Percentiles rank a stretch among this genome's conserved stretches.
Evolutionary conservation across 1,140 invertebrate species (phyloP).

Genomic region (Achroia grisella): DNA sequence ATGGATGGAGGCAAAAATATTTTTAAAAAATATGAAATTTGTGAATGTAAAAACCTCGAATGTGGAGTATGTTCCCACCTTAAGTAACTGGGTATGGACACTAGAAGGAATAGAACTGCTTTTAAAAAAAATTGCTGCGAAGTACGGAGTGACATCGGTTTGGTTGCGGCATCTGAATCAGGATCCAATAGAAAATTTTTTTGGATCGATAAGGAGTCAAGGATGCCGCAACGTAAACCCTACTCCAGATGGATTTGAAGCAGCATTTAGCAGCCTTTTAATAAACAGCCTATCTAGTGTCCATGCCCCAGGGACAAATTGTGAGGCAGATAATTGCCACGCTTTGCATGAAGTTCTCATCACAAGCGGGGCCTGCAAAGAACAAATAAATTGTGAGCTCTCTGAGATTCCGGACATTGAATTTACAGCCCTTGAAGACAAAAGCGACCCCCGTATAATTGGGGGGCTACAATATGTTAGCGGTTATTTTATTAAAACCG

Average conservation of each 20-base stretch:
- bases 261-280: slow-evolving; percentile 10
- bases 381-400: background rate
- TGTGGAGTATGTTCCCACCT: slow-evolving; percentile 14
- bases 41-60: slow-evolving; percentile 1
- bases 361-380: slow-evolving; percentile 3
- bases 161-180: slow-evolving; percentile 24
- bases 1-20: slow-evolving; percentile 22
- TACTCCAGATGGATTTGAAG: slow-evolving; percentile 13
- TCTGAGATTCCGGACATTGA: background rate
- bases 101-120: slow-evolving; percentile 28
- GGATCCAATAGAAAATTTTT: slow-evolving; percentile 19
- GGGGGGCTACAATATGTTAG: slow-evolving; percentile 11
- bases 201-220: slow-evolving; percentile 17
- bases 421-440: slow-evolving; percentile 2
- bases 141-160: slow-evolving; percentile 10
- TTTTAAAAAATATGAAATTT: slow-evolving; percentile 14
- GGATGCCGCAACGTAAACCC: slow-evolving; percentile 11
- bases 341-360: background rate
- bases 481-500: slow-evolving; percentile 18
- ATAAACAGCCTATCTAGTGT: slow-evolving; percentile 12
- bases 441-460: slow-evolving; percentile 11
- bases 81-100: slow-evolving; percentile 36
- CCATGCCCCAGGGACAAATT: slow-evolving; percentile 8
- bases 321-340: slow-evolving; percentile 13
- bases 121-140: background rate